A percentile compares a stretch with the other conserved stretches of the same genome.
phyloP scores from a whole-genome alignment of 2,888 invertebrate species.

The Ochropleura plecta region DNA sequence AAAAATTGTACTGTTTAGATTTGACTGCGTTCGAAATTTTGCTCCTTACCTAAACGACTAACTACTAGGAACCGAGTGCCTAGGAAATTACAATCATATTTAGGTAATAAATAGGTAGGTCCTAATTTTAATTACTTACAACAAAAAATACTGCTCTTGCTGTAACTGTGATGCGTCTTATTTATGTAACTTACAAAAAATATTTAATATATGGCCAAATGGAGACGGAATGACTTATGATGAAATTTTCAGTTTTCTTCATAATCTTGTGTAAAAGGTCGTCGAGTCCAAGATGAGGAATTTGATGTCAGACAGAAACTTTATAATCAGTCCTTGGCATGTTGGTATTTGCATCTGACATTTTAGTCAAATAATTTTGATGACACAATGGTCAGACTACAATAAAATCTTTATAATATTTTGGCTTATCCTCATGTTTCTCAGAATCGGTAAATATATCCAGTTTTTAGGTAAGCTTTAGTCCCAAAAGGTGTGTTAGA shows the following conservation, averaged over 20 bases:
- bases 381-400: not conserved
- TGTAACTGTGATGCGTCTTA: slow-evolving; percentile 1
- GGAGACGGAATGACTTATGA: not conserved
- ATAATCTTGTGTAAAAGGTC: slow-evolving; percentile 2
- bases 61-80: not conserved
- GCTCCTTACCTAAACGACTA: not conserved
- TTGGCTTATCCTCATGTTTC: not conserved
- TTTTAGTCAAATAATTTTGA: not conserved
- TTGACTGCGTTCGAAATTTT: not conserved
- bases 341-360: not conserved
- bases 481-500: not conserved
- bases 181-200: not conserved
- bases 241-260: slow-evolving; percentile 8
- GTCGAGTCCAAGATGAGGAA: slow-evolving; percentile 15
- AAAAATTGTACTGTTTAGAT: slow-evolving; percentile 14
- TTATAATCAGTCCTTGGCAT: slow-evolving; percentile 34
- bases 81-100: not conserved
- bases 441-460: not conserved
- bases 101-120: no score
- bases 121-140: not conserved
- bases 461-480: not conserved
- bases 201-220: slow-evolving; percentile 1
- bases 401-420: not conserved
- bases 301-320: slow-evolving; percentile 18
- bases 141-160: not conserved